Evolutionary conservation across 35 echinoderm and acorn worm genomes (phyloP).

Genomic region (Ptychodera flava): DNA sequence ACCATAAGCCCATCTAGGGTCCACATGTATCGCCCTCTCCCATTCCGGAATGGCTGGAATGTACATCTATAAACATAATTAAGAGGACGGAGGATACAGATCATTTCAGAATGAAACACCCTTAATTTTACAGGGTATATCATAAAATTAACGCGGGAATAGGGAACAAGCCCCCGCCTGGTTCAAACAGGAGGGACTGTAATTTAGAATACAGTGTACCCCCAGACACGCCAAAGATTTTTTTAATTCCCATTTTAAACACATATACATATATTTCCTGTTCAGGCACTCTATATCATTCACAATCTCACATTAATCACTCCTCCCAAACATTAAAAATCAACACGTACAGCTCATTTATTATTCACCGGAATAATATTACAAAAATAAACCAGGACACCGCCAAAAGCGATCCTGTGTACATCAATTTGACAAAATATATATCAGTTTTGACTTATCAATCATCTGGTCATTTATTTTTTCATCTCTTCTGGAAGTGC

Average conservation of each 20-base stretch:
- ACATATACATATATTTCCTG: not conserved
- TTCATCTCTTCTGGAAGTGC: not conserved
- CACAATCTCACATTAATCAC: not conserved
- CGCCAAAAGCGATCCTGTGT: not conserved
- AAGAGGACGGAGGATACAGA: not conserved
- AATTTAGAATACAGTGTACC: not conserved
- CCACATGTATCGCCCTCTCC: no score
- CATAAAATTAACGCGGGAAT: not conserved
- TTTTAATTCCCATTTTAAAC: not conserved
- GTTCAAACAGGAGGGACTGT: not conserved
- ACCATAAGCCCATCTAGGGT: not conserved
- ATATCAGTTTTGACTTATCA: no score
- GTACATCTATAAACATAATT: not conserved
- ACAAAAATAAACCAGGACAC: not conserved
- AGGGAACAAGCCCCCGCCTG: not conserved
- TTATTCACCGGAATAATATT: not conserved
- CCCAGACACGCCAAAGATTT: not conserved
- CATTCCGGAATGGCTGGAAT: not conserved
- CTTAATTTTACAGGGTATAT: not conserved
- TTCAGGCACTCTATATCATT: not conserved
- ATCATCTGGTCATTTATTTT: no score
- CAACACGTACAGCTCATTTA: not conserved
- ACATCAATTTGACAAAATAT: not conserved
- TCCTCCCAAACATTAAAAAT: not conserved
- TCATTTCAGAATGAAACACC: not conserved